Base-by-base conservation (phyloP, 1,140 invertebrate species). In the Danaus plexippus region DNA sequence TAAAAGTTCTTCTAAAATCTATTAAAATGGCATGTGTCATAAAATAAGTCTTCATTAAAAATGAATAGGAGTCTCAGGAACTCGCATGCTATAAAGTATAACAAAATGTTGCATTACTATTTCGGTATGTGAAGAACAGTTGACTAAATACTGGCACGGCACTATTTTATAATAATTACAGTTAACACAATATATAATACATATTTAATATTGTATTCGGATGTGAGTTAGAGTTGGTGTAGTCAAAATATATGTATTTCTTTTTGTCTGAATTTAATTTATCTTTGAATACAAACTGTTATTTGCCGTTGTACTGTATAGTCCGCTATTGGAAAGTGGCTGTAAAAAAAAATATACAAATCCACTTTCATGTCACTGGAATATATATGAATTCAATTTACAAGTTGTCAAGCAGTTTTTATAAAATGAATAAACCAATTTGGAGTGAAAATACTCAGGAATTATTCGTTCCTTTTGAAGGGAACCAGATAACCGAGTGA, bases 41-140 rank as follows among this genome's bases (percentile, higher is more conserved):
- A 43, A 13, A 47, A 49, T 48, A 45, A 52, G 44, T 58, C 12
- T 32, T 52, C 32, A 47, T 63, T 46, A 11, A 47, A 64, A 73
- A 73, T 66, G 65, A 80, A 73, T 69, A 69, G 66, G 63, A 67
- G 67, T 73, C 60, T 68, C 58, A 56, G 43, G 46, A 54, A 54
- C 11, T 57, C 47, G 65, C 68, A 74, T 71, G 69, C 50, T 67
- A 73, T 50, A 62, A 15, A 32, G 22, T 32, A 32, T 32, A 32
- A 63, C 66, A 69, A 69, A 66, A 58, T 63, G 63, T 65, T 60
- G 54, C 64, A 59, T 61, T 64, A 68, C 42, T 52, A 58, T 59
- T 56, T 59, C 41, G 59, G 57, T 61, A 64, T 77, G 69, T 77
- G 66, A 76, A 77, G 76, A 77, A 69, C 60, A 77, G 75, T 73